A percentile compares a stretch with the other conserved stretches of the same genome.
Conservation (phyloP, 2,888 invertebrate species). For the Drosophila colorata region DNA sequence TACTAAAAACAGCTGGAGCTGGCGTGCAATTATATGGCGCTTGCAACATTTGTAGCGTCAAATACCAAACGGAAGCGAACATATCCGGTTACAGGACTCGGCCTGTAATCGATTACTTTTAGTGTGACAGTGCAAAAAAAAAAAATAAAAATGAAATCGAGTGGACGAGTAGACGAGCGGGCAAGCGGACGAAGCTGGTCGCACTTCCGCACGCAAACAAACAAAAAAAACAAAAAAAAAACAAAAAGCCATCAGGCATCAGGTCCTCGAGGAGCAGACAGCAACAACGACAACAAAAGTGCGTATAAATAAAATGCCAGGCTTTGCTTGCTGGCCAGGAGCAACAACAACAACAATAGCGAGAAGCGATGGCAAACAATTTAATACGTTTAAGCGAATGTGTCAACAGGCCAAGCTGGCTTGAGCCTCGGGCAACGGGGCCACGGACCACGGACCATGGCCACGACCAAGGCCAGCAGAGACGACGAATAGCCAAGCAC, state of each 20-base stretch:
- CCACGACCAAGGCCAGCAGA: conserved; percentile 27
- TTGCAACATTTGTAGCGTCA: conserved; percentile 44
- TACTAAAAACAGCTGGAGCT: conserved; percentile 48
- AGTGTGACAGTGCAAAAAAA: conserved; percentile 61
- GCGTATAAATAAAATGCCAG: conserved; percentile 56
- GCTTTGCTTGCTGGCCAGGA: conserved; percentile 37
- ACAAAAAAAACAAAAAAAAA: conserved; percentile 5
- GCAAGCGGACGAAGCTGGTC: conserved; percentile 24
- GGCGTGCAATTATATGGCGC: conserved; percentile 38
- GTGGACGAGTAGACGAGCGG: conserved; percentile 23
- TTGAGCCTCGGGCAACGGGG: conserved; percentile 53
- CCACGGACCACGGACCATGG: conserved; percentile 46
- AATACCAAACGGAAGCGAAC: conserved; percentile 64
- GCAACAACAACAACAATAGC: conserved; percentile 47
- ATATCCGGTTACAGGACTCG: conserved; percentile 66
- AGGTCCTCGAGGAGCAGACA: conserved; percentile 29
- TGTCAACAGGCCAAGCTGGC: conserved; percentile 80
- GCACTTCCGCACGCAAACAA: conserved; percentile 73
- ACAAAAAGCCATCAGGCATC: conserved; percentile 41
- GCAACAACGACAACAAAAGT: conserved; percentile 42
- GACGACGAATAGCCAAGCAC: conserved; percentile 67
- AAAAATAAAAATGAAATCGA: conserved; percentile 30
- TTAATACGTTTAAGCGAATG: conserved; percentile 81
- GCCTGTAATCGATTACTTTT: conserved; percentile 73
- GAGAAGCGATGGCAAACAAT: conserved; percentile 74